A percentile compares a stretch with the other conserved stretches of the same genome.
phyloP scores from a whole-genome alignment of 2,888 invertebrate species.

The Marasmarcha lunaedactyla region DNA sequence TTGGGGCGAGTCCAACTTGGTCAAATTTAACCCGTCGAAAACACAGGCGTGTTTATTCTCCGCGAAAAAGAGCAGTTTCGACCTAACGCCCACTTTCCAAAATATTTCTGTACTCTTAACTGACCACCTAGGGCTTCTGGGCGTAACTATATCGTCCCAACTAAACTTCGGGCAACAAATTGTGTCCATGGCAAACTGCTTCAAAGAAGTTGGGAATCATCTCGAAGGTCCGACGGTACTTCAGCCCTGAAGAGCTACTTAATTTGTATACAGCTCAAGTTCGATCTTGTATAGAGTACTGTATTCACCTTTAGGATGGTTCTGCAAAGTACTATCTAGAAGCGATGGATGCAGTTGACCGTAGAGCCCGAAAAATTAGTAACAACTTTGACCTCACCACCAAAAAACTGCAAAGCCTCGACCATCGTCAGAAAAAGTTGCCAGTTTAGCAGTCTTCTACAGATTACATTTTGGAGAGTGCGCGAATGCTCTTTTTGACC shows the following conservation, averaged over 20 bases:
- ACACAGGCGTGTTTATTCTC: slow-evolving; percentile 11
- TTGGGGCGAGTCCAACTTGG: slow-evolving; percentile 7
- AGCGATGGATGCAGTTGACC: not conserved
- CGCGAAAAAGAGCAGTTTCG: slow-evolving; percentile 7
- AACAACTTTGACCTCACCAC: not conserved
- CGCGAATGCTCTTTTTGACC: not conserved
- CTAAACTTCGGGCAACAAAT: not conserved
- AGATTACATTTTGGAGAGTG: not conserved
- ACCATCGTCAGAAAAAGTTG: not conserved
- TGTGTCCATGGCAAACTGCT: slow-evolving; percentile 1
- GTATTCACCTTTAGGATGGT: slow-evolving; percentile 3
- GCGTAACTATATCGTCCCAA: not conserved
- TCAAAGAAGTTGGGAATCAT: not conserved
- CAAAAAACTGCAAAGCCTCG: not conserved
- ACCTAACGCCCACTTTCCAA: slow-evolving; percentile 1
- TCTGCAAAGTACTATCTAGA: slow-evolving; percentile 1
- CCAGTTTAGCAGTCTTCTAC: not conserved
- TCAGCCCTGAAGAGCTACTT: slow-evolving; percentile 1
- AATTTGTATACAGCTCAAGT: not conserved
- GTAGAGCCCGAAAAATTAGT: not conserved
- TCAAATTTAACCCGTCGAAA: slow-evolving; percentile 12
- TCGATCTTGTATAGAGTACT: slow-evolving; percentile 1
- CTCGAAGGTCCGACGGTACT: not conserved
- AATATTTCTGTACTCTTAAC: not conserved
- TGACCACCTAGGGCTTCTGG: not conserved